These are phyloP conservation scores for Drosophila limbata DNA, from an alignment of 2,888 invertebrate genomes.

Conservation along the genomic window DNA sequence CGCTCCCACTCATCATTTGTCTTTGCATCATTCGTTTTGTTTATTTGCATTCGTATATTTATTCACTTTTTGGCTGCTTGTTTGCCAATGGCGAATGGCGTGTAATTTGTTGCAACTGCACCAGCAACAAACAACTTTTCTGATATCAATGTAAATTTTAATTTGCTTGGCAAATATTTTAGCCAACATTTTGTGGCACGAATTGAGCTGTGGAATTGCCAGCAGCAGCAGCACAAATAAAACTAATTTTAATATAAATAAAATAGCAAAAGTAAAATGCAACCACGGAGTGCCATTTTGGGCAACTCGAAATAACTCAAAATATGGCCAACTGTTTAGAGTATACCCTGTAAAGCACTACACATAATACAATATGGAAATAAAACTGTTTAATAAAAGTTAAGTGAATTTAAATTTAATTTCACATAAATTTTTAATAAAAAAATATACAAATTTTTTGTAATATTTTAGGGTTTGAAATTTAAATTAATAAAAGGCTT, in stretches of 20 bases:
- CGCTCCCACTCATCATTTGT: conserved; percentile 30
- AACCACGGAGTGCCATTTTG: conserved; percentile 20
- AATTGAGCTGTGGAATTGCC: conserved; percentile 67
- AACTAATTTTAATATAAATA: conserved; percentile 37
- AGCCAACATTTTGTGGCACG: conserved; percentile 56
- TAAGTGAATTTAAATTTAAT: no score
- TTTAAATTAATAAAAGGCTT: no score
- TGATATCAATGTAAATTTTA: conserved; percentile 79
- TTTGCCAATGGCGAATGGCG: conserved; percentile 63
- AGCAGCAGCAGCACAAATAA: conserved; percentile 22
- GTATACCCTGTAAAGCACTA: background rate
- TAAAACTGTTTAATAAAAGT: no score
- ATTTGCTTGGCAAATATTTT: conserved; percentile 78
- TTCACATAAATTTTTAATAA: no score
- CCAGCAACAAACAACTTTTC: conserved; percentile 30
- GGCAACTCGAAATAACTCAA: conserved; percentile 2
- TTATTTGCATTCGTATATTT: conserved; percentile 73
- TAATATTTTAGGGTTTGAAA: no score
- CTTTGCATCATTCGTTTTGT: conserved; percentile 60
- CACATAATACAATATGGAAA: no score
- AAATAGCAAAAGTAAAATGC: conserved; percentile 3
- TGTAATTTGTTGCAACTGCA: conserved; percentile 64
- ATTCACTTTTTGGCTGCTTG: conserved; percentile 58
- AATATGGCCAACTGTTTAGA: background rate
- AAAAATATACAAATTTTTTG: no score